Base-by-base conservation (phyloP, 2,113 vertebrate species). In the Channa maculata region DNA sequence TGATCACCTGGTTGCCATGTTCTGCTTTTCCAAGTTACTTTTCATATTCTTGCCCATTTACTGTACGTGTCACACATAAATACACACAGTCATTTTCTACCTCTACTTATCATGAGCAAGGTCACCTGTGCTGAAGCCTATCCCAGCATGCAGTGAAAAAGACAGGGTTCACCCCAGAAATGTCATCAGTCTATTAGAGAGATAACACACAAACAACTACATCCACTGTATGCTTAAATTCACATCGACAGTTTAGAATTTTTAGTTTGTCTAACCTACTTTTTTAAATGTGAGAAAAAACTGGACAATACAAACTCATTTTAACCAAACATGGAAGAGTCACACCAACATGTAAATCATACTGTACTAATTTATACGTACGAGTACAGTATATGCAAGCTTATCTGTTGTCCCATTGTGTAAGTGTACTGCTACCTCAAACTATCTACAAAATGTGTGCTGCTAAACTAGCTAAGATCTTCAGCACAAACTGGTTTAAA, bases 1-100 rank as follows among this genome's bases (percentile, higher is more conserved):
- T 37, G 61, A 83, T 11, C 0, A 2, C 64, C 79, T 48, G 76
- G 69, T 68, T 69, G 65, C 52, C 38, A 39, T 45, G 36, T 46
- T 75, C n/a, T 64, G 41, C n/a, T 75, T 69, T 59, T 49, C 8
- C 9, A 3, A 15, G 24, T 4, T 41, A 2, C 6, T 41, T 7
- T 7, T 41, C 39, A 41, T 54, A 54, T 33, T 38, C 37, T 38
- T 54, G 7, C 8, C 69, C 34, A 34, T 41, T 48, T 58, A 45
- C 24, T 51, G 51, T 11, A 54, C 45, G 71, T 36, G 10, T 3
- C 55, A 65, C 59, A 58, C 45, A 72, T 36, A 33, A 45, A 66
- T 14, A 67, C n/a, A 69, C 12, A 12, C n/a, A 12, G 2, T 24
- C 24, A 24, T 24, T 68, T 82, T 53, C 12, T 48, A 36, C 50